A percentile compares a stretch with the other conserved stretches of the same genome.
Evolutionary conservation across 1,140 invertebrate species (phyloP).

Genomic region (Saccostrea echinata): DNA sequence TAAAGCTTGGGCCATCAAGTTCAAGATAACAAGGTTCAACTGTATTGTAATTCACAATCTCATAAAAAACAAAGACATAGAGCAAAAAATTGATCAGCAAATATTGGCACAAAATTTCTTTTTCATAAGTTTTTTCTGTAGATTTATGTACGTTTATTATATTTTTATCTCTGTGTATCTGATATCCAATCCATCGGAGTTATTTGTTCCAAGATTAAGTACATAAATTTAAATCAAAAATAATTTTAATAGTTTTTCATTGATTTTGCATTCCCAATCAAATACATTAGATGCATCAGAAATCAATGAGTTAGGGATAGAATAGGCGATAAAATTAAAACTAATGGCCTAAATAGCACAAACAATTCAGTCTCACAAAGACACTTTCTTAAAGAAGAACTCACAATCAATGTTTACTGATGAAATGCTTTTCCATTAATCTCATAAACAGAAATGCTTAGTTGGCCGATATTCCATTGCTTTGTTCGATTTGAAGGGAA

Average conservation of each 20-base stretch:
- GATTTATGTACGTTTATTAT: not conserved
- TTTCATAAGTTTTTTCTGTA: not conserved
- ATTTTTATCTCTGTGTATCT: too few relatives aligned
- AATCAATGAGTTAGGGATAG: conserved; percentile 26
- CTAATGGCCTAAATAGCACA: conserved; percentile 14
- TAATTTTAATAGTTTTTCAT: not conserved
- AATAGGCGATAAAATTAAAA: conserved; percentile 27
- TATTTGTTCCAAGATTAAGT: not conserved
- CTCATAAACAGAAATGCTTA: not conserved
- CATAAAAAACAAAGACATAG: not conserved
- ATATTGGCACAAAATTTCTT: not conserved
- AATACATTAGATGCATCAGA: conserved; percentile 27
- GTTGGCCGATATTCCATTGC: not conserved
- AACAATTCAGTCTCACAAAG: conserved; percentile 11
- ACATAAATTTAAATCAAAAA: not conserved
- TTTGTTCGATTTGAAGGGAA: conserved; percentile 1
- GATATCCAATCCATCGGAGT: too few relatives aligned
- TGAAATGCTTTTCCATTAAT: conserved; percentile 34
- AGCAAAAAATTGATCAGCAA: not conserved
- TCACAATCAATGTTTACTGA: conserved; percentile 30
- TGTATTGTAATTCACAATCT: not conserved
- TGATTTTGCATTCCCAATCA: not conserved
- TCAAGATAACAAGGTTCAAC: too few relatives aligned
- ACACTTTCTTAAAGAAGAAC: conserved; percentile 17
- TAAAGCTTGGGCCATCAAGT: too few relatives aligned